Evolutionary conservation across 2,797 vertebrate genomes (phyloP), one percentile per base, ranked within the genome.

Genomic region (Buphagus erythrorhynchus): DNA sequence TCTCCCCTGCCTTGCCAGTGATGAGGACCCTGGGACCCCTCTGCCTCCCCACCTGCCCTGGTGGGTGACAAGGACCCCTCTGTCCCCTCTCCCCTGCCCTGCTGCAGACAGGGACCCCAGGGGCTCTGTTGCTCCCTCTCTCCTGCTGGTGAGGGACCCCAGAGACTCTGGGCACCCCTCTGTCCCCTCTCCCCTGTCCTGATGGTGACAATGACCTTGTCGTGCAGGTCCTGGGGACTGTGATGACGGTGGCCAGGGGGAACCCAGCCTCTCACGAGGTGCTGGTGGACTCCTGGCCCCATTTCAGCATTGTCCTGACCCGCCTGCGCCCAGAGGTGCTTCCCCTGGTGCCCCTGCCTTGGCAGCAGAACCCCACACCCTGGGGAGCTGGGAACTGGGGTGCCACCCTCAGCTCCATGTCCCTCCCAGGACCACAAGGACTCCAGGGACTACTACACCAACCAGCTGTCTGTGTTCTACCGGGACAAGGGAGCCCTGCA

Each of bases 241-340:
- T 88, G 74, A 77, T 95, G 89, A 87, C 51, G 0, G 79, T 90
- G 55, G 92, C 92, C 18, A 69, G 55, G 36, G 86, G 92, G 3
- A 88, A 90, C 75, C 86, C 86, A 0, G 69, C 49, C 0, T 6
- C 38, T 19, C 76, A 91, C 10, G 63, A 93, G 80, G 90, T 94
- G 43, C 67, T 94, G 79, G 90, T 82, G 83, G 92, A 88, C 63
- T 79, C 87, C 29, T 86, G 95, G 95, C 95, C 92, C 43, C 7
- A 86, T 49, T 93, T 93, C 1, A 0, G 49, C 5, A 15, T 95
- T 1, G 58, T 91, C 52, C 63, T 95, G 38, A 86, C 90, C 16
- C 92, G 80, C 20, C 49, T 86, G 51, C 3, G 46, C 31, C 88
- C 77, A 29, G 77, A 93, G 93, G 87, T 91, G 79, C 69, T 31